Evolutionary conservation across 1,140 invertebrate genomes (phyloP), one percentile per base, ranked within the genome.

Genomic region (Drosophila miranda): DNA sequence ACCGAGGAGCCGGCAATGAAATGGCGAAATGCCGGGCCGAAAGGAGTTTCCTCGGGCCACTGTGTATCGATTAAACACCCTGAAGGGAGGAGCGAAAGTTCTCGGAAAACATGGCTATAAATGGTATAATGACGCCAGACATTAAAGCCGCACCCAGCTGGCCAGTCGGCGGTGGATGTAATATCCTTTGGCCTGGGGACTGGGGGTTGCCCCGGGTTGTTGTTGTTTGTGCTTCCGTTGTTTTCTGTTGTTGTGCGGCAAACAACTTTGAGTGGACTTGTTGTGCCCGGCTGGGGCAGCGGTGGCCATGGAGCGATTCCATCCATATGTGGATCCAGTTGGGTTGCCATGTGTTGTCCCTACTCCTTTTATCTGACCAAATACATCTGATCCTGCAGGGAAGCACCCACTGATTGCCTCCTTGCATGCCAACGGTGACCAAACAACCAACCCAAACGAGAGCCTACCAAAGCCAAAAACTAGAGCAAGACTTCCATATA

Each of bases 81-180:
- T 42, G 28, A 67, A 54, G 58, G 61, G 58, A 70, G 46, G 63
- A 77, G 77, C 53, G 82, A 86, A 87, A 86, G 82, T 86, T 86
- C 77, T 77, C 45, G 62, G 56, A 52, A 74, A 51, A 30, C 64
- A 68, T 56, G 64, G 46, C 74, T 81, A 82, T 74, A 73, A 81
- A 75, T 79, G 71, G 78, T 66, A 67, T 57, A 59, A 87, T 86
- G 82, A 86, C 81, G 82, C 73, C 82, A 86, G 75, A 57, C 58
- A 73, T 71, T 76, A 87, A 87, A 74, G 64, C 81, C 82, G 82
- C 81, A 62, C 81, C 81, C 82, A 67, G 46, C 62, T 44, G 49
- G 56, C 56, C 44, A 72, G 46, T 77, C 56, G 62, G 56, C 38
- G 8, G 30, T 30, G 64, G 30, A 62, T 48, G 26, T 2, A 58